These are phyloP conservation scores for Echinops telfairi DNA, from an alignment of 2,113 vertebrate species.

Conservation along the genomic window DNA sequence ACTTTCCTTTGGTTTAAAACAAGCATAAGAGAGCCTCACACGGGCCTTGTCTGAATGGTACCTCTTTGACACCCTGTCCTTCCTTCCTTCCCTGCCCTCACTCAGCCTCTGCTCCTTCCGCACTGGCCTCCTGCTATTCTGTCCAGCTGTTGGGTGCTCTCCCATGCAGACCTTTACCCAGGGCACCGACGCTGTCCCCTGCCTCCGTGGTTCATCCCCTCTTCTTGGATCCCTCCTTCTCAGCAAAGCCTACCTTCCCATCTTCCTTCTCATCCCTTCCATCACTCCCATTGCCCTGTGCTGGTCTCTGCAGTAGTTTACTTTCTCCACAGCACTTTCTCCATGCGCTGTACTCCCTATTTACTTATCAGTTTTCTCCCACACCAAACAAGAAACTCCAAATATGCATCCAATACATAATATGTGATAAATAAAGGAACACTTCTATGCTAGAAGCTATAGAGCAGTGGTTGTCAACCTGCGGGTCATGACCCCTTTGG, in stretches of 20 bases:
- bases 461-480: no score
- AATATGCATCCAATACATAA: not conserved
- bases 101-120: not conserved
- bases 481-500: no score
- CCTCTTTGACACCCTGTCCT: no score
- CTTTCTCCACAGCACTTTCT: not conserved
- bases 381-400: not conserved
- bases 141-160: not conserved
- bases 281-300: not conserved
- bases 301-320: not conserved
- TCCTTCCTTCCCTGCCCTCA: no score
- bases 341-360: not conserved
- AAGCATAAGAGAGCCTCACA: no score
- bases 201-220: not conserved
- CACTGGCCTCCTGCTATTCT: not conserved
- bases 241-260: not conserved
- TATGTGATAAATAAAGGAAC: not conserved
- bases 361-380: not conserved
- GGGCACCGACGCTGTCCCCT: not conserved
- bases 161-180: not conserved
- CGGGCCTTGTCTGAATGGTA: no score
- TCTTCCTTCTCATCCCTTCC: not conserved
- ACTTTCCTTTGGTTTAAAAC: not conserved
- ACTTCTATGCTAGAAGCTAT: not conserved
- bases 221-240: no score